Conservation (phyloP, 1,140 invertebrate species). For the Halyomorpha halys region DNA sequence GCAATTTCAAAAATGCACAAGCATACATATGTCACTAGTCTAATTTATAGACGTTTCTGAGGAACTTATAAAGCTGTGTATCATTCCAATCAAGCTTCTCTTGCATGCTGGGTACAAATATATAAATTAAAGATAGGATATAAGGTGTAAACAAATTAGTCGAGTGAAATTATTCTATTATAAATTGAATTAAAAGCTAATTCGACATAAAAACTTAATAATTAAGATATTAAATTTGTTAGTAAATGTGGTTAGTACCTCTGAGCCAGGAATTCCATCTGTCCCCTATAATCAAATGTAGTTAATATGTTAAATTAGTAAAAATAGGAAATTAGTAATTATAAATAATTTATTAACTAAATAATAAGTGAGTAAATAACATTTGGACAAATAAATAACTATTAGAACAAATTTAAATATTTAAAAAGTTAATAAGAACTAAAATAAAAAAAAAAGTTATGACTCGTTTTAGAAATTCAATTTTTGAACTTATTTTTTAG, state of each 20-base stretch:
- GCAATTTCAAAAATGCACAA: slow-evolving; percentile 12
- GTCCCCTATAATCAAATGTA: slow-evolving; percentile 60
- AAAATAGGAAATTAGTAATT: neutral
- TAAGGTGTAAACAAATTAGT: neutral
- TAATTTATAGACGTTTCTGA: neutral
- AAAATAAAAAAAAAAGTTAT: too few relatives aligned
- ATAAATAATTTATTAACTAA: neutral
- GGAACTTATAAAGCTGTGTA: neutral
- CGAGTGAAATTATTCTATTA: neutral
- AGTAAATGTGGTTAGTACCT: slow-evolving; percentile 47
- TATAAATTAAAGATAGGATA: neutral
- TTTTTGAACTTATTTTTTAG: too few relatives aligned
- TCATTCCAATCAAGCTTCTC: neutral
- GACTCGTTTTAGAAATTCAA: too few relatives aligned
- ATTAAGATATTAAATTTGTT: neutral
- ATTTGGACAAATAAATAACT: neutral
- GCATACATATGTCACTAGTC: slow-evolving; percentile 1
- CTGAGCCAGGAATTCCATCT: slow-evolving; percentile 80
- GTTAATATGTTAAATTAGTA: slow-evolving; percentile 29
- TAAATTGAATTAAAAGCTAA: neutral
- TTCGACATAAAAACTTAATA: neutral
- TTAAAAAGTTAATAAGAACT: too few relatives aligned
- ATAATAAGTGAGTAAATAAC: neutral
- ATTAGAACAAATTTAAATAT: too few relatives aligned
- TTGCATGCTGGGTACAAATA: neutral